phyloP scores from a whole-genome alignment of 2,113 vertebrate species.

The Chrysochloris asiatica region DNA sequence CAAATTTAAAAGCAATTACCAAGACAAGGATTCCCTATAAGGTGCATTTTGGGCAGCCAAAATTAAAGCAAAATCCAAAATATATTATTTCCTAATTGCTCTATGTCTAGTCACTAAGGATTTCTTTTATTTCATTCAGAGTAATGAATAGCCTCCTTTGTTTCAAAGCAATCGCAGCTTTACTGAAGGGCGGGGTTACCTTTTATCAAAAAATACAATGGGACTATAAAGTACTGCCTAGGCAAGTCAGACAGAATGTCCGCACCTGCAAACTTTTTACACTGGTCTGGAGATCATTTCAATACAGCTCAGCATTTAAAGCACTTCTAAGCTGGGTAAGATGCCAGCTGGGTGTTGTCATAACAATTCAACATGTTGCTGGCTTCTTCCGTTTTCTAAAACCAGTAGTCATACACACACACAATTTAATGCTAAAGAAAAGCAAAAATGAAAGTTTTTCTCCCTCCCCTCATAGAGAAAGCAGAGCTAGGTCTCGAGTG shows the following conservation, averaged over 20 bases:
- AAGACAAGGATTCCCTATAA: background rate
- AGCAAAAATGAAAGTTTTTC: conserved; percentile 5
- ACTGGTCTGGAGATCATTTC: conserved; percentile 29
- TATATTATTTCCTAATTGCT: background rate
- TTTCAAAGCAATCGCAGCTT: conserved; percentile 43
- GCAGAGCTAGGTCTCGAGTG: too few relatives aligned
- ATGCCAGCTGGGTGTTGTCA: background rate
- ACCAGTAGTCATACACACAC: conserved; percentile 12
- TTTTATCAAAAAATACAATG: conserved; percentile 75
- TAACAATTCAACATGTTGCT: conserved; percentile 33
- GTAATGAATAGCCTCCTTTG: conserved; percentile 18
- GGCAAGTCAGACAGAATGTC: background rate
- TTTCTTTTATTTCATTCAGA: background rate
- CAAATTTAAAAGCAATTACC: conserved; percentile 19
- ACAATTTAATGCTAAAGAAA: background rate
- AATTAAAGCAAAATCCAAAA: conserved; percentile 36
- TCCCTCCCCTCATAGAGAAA: background rate
- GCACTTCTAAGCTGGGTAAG: conserved; percentile 44
- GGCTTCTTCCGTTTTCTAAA: conserved; percentile 52
- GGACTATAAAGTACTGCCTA: background rate
- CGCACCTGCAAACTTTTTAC: conserved; percentile 59
- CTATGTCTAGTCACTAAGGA: background rate
- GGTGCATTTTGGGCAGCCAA: background rate
- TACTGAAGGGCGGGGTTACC: conserved; percentile 39
- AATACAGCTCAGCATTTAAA: conserved; percentile 44